phyloP scores from a whole-genome alignment of 2,888 invertebrate species.

The Teleogryllus oceanicus region DNA sequence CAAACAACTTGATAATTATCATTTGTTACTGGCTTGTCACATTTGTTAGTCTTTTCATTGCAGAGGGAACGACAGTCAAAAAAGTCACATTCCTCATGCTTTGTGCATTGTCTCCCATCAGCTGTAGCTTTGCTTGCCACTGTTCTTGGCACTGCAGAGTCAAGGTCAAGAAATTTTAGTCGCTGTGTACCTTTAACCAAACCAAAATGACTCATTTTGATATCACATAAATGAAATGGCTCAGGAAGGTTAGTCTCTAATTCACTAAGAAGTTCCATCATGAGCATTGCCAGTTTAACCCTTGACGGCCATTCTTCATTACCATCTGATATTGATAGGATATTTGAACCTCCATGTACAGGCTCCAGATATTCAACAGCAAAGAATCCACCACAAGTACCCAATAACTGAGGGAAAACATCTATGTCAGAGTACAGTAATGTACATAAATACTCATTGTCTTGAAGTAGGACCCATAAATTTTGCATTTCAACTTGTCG shows the following conservation, averaged over 20 bases:
- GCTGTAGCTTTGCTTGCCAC: conserved; percentile 52
- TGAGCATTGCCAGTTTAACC: conserved; percentile 56
- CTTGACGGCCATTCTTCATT: conserved; percentile 57
- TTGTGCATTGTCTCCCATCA: conserved; percentile 52
- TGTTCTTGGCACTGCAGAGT: conserved; percentile 58
- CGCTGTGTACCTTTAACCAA: conserved; percentile 52
- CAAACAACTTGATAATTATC: conserved; percentile 64
- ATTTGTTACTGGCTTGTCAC: conserved; percentile 56
- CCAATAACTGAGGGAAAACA: conserved; percentile 62
- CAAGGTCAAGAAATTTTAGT: conserved; percentile 62
- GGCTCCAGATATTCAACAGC: conserved; percentile 62
- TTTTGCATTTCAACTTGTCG: conserved; percentile 54
- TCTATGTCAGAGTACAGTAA: conserved; percentile 57
- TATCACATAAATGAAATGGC: conserved; percentile 64
- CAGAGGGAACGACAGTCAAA: conserved; percentile 65
- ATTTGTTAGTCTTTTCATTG: conserved; percentile 52
- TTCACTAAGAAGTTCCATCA: conserved; percentile 59
- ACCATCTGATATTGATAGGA: conserved; percentile 52
- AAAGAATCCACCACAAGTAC: conserved; percentile 65
- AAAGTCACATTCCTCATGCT: conserved; percentile 63
- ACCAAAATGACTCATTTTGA: conserved; percentile 66
- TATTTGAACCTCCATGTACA: conserved; percentile 42
- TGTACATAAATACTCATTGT: conserved; percentile 64
- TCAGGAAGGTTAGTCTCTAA: conserved; percentile 58
- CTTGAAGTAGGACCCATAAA: conserved; percentile 61